Base-by-base conservation (phyloP, 2,113 vertebrate genomes). In the Gobius niger region DNA sequence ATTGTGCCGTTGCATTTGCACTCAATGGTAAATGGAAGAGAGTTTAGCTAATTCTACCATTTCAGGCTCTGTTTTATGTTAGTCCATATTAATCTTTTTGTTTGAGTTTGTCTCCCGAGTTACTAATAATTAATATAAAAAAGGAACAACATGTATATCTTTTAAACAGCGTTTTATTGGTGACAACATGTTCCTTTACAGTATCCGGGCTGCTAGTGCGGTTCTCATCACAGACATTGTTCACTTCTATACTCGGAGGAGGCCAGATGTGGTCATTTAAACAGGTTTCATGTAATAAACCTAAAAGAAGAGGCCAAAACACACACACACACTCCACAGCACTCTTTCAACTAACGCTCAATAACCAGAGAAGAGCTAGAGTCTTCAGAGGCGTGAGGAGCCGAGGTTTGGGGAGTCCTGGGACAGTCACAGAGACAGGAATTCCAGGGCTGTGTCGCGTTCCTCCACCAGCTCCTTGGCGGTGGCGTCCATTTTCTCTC, bases 391-490 rank as follows among this genome's bases (percentile, higher is more conserved):
- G 87, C 89, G 94, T 65, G 96, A 95, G 88, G 72, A 49, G 51
- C 85, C 84, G 40, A 90, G 74, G 77, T 93, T 63, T 7, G 78
- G 87, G 56, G 64, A 54, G 70, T 46, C 54, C 44, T 3, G 79
- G 15, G 4, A 2, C 85, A 95, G 96, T 99, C 96, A 99, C 74
- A 92, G 94, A 54, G 93, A 89, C 60, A 99, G 93, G 91, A 98
- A 98, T 81, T 96, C 92, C 88, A 97, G 72, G 19, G 97, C 96
- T 0, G 93, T 95, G 87, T 98, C 94, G 52, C 96, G 93, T 90
- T 99, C 96, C 62, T 99, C 96, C 72, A 93, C 70, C 78, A 99
- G 89, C 87, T 99, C 97, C n/a, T 94, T 93, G 0, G 96, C 94
- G 5, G 97, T 99, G 83, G 89, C 88, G 13, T 94, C 94, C 96